These are phyloP conservation scores for Microctenopoma lineatum DNA, from an alignment of 2,797 vertebrate genomes.

Conservation along the genomic window DNA sequence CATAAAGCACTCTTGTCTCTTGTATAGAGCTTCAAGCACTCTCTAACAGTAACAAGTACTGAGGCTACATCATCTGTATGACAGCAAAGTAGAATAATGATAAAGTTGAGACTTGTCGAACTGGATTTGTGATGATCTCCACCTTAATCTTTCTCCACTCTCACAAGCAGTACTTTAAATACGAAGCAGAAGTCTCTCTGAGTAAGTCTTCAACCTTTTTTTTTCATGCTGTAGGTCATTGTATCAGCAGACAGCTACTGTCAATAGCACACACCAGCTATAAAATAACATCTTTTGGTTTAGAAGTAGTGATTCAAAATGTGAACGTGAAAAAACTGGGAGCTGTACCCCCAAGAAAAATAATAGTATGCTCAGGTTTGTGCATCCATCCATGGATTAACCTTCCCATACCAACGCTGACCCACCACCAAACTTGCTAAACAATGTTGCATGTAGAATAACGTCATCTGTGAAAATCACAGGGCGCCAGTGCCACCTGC, in stretches of 20 bases:
- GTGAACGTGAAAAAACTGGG: neutral
- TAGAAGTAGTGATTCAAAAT: neutral
- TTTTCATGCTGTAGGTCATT: neutral
- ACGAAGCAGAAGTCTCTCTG: too few species aligned
- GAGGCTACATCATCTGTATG: conserved; percentile 7
- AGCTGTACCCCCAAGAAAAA: neutral
- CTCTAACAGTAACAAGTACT: conserved; percentile 13
- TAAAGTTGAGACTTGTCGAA: neutral
- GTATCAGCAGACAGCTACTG: neutral
- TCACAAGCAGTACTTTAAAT: too few species aligned
- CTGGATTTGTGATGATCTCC: neutral
- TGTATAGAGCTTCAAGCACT: neutral
- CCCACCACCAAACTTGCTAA: too few species aligned
- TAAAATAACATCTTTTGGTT: neutral
- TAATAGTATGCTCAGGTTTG: too few species aligned
- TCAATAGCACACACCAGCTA: neutral
- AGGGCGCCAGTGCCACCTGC: too few species aligned
- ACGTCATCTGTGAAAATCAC: too few species aligned
- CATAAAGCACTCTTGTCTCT: neutral
- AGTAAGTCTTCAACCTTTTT: neutral
- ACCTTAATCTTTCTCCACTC: neutral
- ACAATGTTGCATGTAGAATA: too few species aligned
- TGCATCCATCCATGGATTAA: too few species aligned
- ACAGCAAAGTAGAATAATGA: neutral
- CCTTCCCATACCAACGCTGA: too few species aligned